phyloP scores from a whole-genome alignment of 2,888 invertebrate species.

The Megamerina dolium region DNA sequence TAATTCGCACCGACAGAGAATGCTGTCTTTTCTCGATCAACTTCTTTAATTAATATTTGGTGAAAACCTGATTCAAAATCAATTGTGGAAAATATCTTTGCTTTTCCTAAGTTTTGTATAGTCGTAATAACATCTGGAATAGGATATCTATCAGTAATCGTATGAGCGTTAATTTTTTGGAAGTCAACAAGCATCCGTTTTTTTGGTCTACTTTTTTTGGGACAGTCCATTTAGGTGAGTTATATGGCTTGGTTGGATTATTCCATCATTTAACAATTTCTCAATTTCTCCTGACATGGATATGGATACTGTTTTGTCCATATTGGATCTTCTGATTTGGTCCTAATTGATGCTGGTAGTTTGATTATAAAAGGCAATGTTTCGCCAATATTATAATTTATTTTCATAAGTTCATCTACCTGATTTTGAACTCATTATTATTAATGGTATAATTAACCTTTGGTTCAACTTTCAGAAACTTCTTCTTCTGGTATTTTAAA shows the following conservation, averaged over 20 bases:
- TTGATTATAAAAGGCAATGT: background rate
- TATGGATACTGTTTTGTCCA: too few relatives aligned
- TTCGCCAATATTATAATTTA: background rate
- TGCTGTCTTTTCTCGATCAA: constrained; percentile 6
- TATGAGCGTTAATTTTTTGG: constrained; percentile 12
- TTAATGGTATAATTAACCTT: constrained; percentile 6
- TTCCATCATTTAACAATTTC: constrained; percentile 6
- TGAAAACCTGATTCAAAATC: constrained; percentile 4
- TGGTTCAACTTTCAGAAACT: background rate
- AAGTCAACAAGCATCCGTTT: constrained; percentile 11
- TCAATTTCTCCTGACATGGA: constrained; percentile 13
- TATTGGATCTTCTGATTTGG: too few relatives aligned
- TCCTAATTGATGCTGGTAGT: too few relatives aligned
- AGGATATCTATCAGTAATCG: too few relatives aligned
- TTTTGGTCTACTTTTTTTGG: constrained; percentile 13
- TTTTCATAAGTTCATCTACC: too few relatives aligned
- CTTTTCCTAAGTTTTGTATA: constrained; percentile 1
- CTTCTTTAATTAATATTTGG: constrained; percentile 5
- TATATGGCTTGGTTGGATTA: constrained; percentile 13
- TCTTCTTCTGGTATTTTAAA: constrained; percentile 3
- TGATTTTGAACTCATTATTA: too few relatives aligned
- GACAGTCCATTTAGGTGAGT: constrained; percentile 12
- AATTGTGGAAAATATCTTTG: constrained; percentile 5
- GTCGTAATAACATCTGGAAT: constrained; percentile 4
- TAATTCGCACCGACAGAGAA: constrained; percentile 3